Conservation (phyloP, 1,140 invertebrate species). For the Formica exsecta region DNA sequence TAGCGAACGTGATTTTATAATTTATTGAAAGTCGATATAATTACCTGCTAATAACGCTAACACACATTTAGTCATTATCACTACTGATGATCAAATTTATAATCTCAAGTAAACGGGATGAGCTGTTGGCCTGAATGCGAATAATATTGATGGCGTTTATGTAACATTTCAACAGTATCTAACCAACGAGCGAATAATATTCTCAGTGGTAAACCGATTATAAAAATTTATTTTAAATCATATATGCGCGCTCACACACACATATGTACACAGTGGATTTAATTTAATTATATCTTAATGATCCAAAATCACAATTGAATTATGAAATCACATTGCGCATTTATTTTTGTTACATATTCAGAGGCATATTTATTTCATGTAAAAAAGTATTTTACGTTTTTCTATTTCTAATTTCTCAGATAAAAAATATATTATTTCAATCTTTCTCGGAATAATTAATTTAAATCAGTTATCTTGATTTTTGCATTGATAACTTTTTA, state of each 20-base stretch:
- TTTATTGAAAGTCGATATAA: constrained; percentile 44
- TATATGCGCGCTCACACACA: background rate
- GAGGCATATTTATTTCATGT: background rate
- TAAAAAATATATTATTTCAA: background rate
- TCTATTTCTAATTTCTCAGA: background rate
- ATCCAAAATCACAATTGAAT: background rate
- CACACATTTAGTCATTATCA: constrained; percentile 41
- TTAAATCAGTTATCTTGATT: background rate
- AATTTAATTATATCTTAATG: constrained; percentile 23
- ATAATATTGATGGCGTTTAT: constrained; percentile 4
- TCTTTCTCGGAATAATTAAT: background rate
- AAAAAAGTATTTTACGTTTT: background rate
- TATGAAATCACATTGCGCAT: background rate
- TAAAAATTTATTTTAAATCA: constrained; percentile 10
- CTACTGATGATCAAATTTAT: constrained; percentile 49
- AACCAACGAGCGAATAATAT: constrained; percentile 10
- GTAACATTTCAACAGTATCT: constrained; percentile 19
- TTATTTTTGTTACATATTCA: background rate
- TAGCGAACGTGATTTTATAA: constrained; percentile 31
- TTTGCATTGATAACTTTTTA: background rate
- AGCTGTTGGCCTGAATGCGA: background rate
- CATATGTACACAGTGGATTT: background rate
- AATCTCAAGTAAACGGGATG: constrained; percentile 26
- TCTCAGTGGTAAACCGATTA: constrained; percentile 15
- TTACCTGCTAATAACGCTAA: constrained; percentile 18